Evolutionary conservation across 2,797 vertebrate species (phyloP).

Genomic region (Perodicticus potto): DNA sequence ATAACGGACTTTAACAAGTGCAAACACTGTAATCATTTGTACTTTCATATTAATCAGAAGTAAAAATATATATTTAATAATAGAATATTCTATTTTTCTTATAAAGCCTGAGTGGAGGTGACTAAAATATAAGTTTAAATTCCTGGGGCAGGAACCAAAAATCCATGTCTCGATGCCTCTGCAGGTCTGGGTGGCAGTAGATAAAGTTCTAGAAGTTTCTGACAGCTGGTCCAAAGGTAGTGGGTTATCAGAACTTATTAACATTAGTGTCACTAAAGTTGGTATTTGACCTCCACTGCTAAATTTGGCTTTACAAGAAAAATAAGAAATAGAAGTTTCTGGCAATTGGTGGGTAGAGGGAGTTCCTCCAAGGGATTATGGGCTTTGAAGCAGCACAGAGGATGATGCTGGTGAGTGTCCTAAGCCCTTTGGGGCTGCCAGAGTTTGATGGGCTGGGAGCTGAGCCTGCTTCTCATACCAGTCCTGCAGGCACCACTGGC

Average conservation of each 20-base stretch:
- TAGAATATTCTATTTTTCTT: background rate
- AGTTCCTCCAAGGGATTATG: background rate
- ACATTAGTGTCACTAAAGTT: too few relatives aligned
- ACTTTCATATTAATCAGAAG: too few relatives aligned
- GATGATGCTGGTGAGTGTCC: background rate
- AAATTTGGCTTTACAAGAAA: too few relatives aligned
- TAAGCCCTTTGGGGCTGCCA: background rate
- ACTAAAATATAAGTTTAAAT: slow-evolving; percentile 10
- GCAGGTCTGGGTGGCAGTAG: background rate
- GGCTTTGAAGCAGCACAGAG: background rate
- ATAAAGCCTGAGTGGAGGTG: background rate
- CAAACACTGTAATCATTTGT: too few relatives aligned
- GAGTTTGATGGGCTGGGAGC: background rate
- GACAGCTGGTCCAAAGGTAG: background rate
- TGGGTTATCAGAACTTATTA: too few relatives aligned
- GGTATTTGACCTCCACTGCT: too few relatives aligned
- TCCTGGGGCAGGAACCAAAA: background rate
- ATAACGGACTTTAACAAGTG: too few relatives aligned
- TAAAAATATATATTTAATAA: background rate
- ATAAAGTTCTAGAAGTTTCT: background rate
- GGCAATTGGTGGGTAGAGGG: background rate
- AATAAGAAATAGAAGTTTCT: background rate
- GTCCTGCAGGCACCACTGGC: background rate
- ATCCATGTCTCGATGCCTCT: background rate
- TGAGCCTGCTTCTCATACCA: background rate